These are phyloP conservation scores for Andrena chrysosceles DNA, from an alignment of 2,888 invertebrate species.

Conservation along the genomic window DNA sequence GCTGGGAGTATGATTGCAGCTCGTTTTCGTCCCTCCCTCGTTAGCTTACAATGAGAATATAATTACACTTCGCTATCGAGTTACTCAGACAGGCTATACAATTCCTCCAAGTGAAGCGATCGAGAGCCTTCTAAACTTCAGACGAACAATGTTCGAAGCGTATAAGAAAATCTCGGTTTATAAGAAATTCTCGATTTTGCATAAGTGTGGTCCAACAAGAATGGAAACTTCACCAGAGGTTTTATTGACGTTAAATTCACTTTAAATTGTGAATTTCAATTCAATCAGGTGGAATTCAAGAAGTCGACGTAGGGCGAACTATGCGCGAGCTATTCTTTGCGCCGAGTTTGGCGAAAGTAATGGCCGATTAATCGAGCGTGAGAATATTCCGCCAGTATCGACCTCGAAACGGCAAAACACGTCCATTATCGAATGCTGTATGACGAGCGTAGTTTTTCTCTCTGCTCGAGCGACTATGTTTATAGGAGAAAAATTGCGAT, in stretches of 20 bases:
- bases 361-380: conserved; percentile 35
- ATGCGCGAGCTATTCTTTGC: conserved; percentile 4
- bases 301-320: not conserved
- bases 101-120: not conserved
- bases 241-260: not conserved
- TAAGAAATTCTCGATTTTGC: no score
- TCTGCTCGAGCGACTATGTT: not conserved
- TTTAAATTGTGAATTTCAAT: not conserved
- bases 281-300: not conserved
- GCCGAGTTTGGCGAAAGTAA: conserved; percentile 36
- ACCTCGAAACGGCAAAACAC: conserved; percentile 25
- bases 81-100: not conserved
- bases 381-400: conserved; percentile 21
- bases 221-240: not conserved
- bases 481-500: conserved; percentile 17
- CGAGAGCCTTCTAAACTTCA: not conserved
- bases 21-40: not conserved
- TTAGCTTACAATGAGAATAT: not conserved
- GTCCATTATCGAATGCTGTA: conserved; percentile 33
- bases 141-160: no score
- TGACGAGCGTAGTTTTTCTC: conserved; percentile 23
- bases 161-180: no score
- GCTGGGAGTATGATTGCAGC: no score
- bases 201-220: no score
- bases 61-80: not conserved